Conservation (phyloP, 2,888 invertebrate genomes). For the Heliconius cydno region DNA sequence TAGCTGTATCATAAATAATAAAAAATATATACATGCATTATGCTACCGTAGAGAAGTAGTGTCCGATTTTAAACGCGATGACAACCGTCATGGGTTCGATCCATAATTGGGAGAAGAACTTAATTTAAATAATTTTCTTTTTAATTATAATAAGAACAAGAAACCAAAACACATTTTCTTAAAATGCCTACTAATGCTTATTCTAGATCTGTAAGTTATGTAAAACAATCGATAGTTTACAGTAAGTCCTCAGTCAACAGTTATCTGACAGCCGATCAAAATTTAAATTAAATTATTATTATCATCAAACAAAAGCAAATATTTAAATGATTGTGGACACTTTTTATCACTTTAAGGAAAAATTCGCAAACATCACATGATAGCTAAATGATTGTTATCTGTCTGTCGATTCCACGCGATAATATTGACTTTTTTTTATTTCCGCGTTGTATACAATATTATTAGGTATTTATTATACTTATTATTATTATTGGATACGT, state of each 20-base stretch:
- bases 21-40: not conserved
- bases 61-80: too few species aligned
- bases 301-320: not conserved
- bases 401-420: not conserved
- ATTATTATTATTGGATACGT: too few species aligned
- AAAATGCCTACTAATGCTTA: too few species aligned
- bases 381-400: not conserved
- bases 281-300: not conserved
- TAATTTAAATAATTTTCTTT: too few species aligned
- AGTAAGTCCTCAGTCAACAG: not conserved
- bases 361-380: slow-evolving; percentile 1
- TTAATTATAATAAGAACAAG: too few species aligned
- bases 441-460: not conserved
- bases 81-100: too few species aligned
- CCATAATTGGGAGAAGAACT: too few species aligned
- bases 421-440: not conserved
- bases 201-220: too few species aligned
- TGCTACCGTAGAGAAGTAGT: too few species aligned
- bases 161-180: too few species aligned
- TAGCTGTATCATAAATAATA: not conserved
- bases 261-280: slow-evolving; percentile 12
- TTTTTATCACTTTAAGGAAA: not conserved
- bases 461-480: too few species aligned
- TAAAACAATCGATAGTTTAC: too few species aligned
- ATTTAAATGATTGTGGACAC: not conserved